Base-by-base conservation (phyloP, 37 sponge, comb jelly and placozoan genomes). In the Diacarnus erythraeanus region DNA sequence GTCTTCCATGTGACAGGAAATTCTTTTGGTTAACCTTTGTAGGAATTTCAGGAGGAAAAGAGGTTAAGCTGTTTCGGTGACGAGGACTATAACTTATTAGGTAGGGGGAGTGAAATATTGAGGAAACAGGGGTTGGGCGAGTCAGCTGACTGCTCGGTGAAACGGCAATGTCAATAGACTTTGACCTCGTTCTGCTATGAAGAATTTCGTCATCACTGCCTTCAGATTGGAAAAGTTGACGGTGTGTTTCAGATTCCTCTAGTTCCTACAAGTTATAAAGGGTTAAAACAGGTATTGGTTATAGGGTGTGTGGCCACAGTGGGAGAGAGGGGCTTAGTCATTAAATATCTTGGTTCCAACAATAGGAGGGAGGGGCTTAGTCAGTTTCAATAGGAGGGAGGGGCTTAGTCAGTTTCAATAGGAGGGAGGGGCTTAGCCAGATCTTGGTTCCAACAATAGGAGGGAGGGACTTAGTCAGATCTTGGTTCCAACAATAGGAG, bases 171-270 rank as follows among this genome's bases (percentile, higher is more conserved):
- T n/a, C n/a, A n/a, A n/a, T n/a, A n/a, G n/a, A n/a, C n/a, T n/a
- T n/a, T n/a, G n/a, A n/a, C n/a, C n/a, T n/a, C n/a, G n/a, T n/a
- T n/a, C n/a, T n/a, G n/a, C n/a, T n/a, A n/a, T n/a, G n/a, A n/a
- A n/a, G n/a, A n/a, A n/a, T n/a, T n/a, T n/a, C n/a, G n/a, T n/a
- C n/a, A n/a, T n/a, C n/a, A n/a, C n/a, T n/a, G n/a, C n/a, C n/a
- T n/a, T n/a, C n/a, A n/a, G n/a, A n/a, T 47, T 47, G 51, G 51
- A 12, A 47, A 47, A 47, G 51, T 15, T 6, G 51, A 47, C 51
- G 51, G 51, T 47, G 51, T 47, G 51, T 47, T 15, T 12, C 12
- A 31, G 41, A n/a, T 70, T 70, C 72, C 33, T 70, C 72, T 34
- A 38, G 6, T 18, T 70, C 29, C 65, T 64, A 21, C 65, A 31